Evolutionary conservation across 1,140 invertebrate species (phyloP).

Genomic region (Bradysia coprophila): DNA sequence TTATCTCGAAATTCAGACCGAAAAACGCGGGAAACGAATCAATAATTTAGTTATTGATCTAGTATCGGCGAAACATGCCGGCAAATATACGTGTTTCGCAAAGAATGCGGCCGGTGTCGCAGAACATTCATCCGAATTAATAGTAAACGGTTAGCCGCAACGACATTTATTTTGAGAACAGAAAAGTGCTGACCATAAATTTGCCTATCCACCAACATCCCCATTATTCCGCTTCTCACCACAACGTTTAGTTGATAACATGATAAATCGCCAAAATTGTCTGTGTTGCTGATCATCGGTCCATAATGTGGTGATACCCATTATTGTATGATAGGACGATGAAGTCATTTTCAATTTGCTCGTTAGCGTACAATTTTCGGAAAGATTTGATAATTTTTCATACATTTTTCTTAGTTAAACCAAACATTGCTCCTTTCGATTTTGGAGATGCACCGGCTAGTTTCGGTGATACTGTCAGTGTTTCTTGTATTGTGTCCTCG

Average conservation of each 20-base stretch:
- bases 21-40: slow-evolving; percentile 45
- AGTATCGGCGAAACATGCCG: slow-evolving; percentile 49
- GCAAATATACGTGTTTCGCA: slow-evolving; percentile 64
- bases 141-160: slow-evolving; percentile 50
- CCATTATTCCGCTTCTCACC: too few species aligned
- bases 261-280: too few species aligned
- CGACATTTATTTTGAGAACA: too few species aligned
- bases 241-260: too few species aligned
- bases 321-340: too few species aligned
- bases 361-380: too few species aligned
- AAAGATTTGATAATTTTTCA: too few species aligned
- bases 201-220: too few species aligned
- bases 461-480: slow-evolving; percentile 48
- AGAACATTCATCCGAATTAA: slow-evolving; percentile 42
- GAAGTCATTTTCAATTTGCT: too few species aligned
- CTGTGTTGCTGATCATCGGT: too few species aligned
- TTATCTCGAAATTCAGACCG: slow-evolving; percentile 28
- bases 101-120: slow-evolving; percentile 45
- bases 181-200: too few species aligned
- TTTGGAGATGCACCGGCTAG: slow-evolving; percentile 43
- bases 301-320: too few species aligned
- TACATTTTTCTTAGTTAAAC: slow-evolving; percentile 31
- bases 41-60: slow-evolving; percentile 58
- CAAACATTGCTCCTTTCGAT: slow-evolving; percentile 44
- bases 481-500: slow-evolving; percentile 51